These are phyloP conservation scores for Tortrix viridana DNA, from an alignment of 2,888 invertebrate genomes.

Conservation along the genomic window DNA sequence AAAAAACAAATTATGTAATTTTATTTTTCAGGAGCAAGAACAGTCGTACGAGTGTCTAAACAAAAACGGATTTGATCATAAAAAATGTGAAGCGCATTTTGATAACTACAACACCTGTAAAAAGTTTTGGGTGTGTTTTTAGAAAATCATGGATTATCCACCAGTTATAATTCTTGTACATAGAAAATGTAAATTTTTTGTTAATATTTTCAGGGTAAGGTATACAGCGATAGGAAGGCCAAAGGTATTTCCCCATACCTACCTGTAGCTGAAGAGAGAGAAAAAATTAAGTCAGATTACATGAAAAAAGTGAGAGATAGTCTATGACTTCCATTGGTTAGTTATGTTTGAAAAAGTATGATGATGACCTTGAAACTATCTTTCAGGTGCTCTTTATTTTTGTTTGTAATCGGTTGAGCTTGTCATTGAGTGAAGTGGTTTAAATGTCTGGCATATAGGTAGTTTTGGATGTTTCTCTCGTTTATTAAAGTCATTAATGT, in stretches of 20 bases:
- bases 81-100: conserved; percentile 87
- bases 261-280: conserved; percentile 88
- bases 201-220: conserved; percentile 82
- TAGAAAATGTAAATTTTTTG: too few relatives aligned
- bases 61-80: conserved; percentile 86
- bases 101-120: conserved; percentile 91
- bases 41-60: conserved; percentile 89
- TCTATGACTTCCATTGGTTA: background rate
- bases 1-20: conserved; percentile 45
- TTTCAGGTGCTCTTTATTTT: too few relatives aligned
- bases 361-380: too few relatives aligned
- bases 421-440: too few relatives aligned
- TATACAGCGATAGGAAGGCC: conserved; percentile 83
- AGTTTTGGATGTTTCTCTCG: too few relatives aligned
- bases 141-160: background rate
- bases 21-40: conserved; percentile 87
- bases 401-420: too few relatives aligned
- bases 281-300: conserved; percentile 86
- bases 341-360: too few relatives aligned
- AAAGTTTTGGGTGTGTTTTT: conserved; percentile 90
- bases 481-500: too few relatives aligned
- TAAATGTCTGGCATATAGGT: too few relatives aligned
- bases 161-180: conserved; percentile 28
- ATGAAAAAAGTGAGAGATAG: conserved; percentile 59
- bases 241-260: conserved; percentile 87